phyloP scores from a whole-genome alignment of 2,888 invertebrate genomes.

The Stratiomys singularior region DNA sequence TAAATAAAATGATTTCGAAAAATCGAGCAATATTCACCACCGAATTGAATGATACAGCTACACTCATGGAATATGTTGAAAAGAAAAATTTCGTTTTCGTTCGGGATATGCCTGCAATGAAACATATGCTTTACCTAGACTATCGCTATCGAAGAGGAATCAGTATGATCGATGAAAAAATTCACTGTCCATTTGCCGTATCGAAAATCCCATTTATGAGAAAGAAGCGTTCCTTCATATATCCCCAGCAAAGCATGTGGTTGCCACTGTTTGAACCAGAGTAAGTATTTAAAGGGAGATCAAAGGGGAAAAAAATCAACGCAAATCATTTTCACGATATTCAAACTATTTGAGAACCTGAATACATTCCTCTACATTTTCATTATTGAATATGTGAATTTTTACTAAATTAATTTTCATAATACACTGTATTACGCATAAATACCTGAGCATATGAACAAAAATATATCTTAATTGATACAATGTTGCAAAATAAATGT shows the following conservation, averaged over 20 bases:
- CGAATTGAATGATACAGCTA: conserved; percentile 62
- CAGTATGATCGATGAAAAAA: conserved; percentile 69
- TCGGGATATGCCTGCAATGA: conserved; percentile 76
- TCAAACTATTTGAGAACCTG: no score
- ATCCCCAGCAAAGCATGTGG: conserved; percentile 72
- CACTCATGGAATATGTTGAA: conserved; percentile 66
- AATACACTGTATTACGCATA: no score
- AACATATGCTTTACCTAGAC: conserved; percentile 76
- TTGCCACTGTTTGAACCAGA: conserved; percentile 73
- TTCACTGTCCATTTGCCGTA: conserved; percentile 81
- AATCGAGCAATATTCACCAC: conserved; percentile 62
- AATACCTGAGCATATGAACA: no score
- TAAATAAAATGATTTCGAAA: conserved; percentile 60
- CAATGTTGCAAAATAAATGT: no score
- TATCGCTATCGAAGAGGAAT: conserved; percentile 72
- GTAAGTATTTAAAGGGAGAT: conserved; percentile 68
- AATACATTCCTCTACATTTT: no score
- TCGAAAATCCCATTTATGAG: conserved; percentile 75
- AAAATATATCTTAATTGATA: no score
- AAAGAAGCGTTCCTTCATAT: conserved; percentile 78
- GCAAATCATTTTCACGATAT: no score
- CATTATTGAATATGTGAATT: no score
- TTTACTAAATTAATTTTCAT: no score
- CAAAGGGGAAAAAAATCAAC: no score
- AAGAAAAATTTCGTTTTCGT: conserved; percentile 71